Base-by-base conservation (phyloP, 2,888 invertebrate genomes). In the Mesodorylaimus sp. region DNA sequence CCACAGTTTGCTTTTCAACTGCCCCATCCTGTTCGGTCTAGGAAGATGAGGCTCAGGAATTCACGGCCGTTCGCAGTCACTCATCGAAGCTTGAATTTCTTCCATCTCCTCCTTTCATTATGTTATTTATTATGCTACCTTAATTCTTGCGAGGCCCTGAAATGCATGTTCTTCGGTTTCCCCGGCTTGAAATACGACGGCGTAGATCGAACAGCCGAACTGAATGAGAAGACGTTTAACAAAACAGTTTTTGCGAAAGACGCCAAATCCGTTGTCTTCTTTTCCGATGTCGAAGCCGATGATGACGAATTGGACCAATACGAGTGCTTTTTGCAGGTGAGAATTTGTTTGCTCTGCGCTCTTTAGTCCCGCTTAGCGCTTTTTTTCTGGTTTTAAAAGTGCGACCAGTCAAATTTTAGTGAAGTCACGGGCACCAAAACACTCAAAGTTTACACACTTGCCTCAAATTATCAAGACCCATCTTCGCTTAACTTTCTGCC, bases 111-210 rank as follows among this genome's bases (percentile, higher is more conserved):
- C n/a, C n/a, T n/a, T n/a, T n/a, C n/a, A n/a, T n/a, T n/a, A n/a
- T n/a, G n/a, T n/a, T n/a, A n/a, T n/a, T n/a, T n/a, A n/a, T n/a
- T n/a, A n/a, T n/a, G n/a, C n/a, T n/a, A n/a, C n/a, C n/a, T n/a
- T n/a, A n/a, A n/a, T n/a, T n/a, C n/a, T n/a, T n/a, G n/a, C n/a
- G n/a, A n/a, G n/a, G n/a, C n/a, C n/a, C n/a, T 60, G 19, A 58
- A 63, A 27, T 65, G 64, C 56, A 64, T 64, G 64, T 64, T 65
- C 54, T 55, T 64, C 38, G 64, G 64, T 38, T 64, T 63, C 47
- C 64, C 64, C 28, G 64, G 63, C 39, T 52, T 64, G n/a, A 63
- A 64, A 48, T 64, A 64, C 50, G 64, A 64, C 49, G 64, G 63
- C 16, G 36, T 28, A 26, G 41, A 48, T 38, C 27, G 47, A 38